Evolutionary conservation across 92 coral and sea anemone genomes (phyloP).

Genomic region (Micromussa lordhowensis): DNA sequence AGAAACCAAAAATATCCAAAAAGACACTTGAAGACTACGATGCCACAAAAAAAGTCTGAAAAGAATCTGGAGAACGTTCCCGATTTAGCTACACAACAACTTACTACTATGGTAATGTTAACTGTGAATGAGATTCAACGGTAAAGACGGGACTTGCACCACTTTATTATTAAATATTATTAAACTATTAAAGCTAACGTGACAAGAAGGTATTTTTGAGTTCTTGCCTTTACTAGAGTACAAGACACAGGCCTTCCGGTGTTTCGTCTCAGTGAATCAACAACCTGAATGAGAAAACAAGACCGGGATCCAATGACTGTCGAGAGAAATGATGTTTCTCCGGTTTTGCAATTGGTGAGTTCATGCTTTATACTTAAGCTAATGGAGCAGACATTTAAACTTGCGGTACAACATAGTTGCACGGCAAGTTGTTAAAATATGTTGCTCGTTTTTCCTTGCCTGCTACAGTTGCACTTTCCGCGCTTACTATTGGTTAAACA

Average conservation of each 20-base stretch:
- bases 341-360: background rate
- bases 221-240: slow-evolving; percentile 75
- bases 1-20: too few relatives aligned
- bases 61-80: too few relatives aligned
- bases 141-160: background rate
- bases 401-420: too few relatives aligned
- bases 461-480: too few relatives aligned
- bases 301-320: background rate
- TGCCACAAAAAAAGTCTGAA: too few relatives aligned
- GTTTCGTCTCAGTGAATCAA: slow-evolving; percentile 74
- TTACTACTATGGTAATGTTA: background rate
- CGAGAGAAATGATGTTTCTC: background rate
- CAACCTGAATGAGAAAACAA: slow-evolving; percentile 38
- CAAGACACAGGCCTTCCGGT: slow-evolving; percentile 80
- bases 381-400: background rate
- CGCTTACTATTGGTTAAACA: background rate
- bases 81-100: too few relatives aligned
- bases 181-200: background rate
- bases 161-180: background rate
- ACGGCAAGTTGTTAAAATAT: too few relatives aligned
- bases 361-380: background rate
- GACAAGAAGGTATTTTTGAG: background rate
- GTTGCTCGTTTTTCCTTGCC: too few relatives aligned
- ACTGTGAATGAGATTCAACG: background rate
- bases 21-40: too few relatives aligned